Evolutionary conservation across 1,140 invertebrate genomes (phyloP).

Genomic region (Mesaphorura yosii): DNA sequence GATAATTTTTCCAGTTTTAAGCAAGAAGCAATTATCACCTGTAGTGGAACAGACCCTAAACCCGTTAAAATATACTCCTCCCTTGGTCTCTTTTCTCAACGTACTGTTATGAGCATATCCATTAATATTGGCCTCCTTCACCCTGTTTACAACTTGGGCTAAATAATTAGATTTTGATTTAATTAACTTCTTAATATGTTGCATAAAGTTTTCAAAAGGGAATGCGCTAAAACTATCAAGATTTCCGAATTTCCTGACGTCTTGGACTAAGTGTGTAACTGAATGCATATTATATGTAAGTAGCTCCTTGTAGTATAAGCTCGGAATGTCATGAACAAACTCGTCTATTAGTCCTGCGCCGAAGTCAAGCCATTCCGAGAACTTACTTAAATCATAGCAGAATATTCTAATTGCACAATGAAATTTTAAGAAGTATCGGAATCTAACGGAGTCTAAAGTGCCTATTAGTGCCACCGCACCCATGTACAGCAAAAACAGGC

Average conservation of each 20-base stretch:
- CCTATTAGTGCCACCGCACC: constrained; percentile 11
- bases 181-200: too few relatives aligned
- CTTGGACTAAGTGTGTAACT: not conserved
- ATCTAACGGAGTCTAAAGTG: not conserved
- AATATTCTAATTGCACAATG: not conserved
- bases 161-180: too few relatives aligned
- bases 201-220: constrained; percentile 5
- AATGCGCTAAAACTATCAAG: not conserved
- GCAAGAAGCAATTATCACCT: too few relatives aligned
- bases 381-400: not conserved
- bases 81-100: too few relatives aligned
- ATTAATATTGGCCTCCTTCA: too few relatives aligned
- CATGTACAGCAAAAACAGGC: constrained; percentile 27
- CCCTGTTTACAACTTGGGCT: too few relatives aligned
- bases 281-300: not conserved
- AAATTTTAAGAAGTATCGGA: not conserved
- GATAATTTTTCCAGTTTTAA: too few relatives aligned
- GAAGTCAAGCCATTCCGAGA: not conserved
- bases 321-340: not conserved
- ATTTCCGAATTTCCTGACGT: not conserved
- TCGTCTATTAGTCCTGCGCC: not conserved
- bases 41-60: too few relatives aligned
- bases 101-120: too few relatives aligned
- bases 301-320: not conserved
- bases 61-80: too few relatives aligned